phyloP scores from a whole-genome alignment of 2,888 invertebrate species.

The Conus canariensis region DNA sequence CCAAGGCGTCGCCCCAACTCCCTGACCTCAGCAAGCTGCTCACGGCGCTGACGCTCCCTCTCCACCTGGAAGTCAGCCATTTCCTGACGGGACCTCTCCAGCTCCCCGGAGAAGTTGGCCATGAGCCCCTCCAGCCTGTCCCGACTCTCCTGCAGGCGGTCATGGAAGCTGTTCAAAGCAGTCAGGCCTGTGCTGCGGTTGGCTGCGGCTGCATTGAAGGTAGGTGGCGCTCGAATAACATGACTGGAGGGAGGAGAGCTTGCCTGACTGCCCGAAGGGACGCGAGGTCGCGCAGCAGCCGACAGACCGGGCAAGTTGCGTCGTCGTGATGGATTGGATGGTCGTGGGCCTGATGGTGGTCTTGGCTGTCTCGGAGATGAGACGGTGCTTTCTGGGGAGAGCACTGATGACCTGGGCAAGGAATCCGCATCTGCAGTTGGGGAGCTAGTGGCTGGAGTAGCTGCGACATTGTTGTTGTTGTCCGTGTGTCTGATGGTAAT shows the following conservation, averaged over 20 bases:
- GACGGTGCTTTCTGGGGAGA: slow-evolving; percentile 37
- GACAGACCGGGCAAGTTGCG: slow-evolving; percentile 62
- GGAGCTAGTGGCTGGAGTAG: slow-evolving; percentile 36
- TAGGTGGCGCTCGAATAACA: slow-evolving; percentile 48
- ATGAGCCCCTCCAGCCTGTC: slow-evolving; percentile 66
- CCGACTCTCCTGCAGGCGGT: slow-evolving; percentile 68
- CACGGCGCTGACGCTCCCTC: slow-evolving; percentile 65
- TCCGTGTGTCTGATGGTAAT: slow-evolving; percentile 47
- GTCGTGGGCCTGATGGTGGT: slow-evolving; percentile 56
- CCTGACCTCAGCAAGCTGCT: slow-evolving; percentile 70
- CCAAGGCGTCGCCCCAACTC: slow-evolving; percentile 69
- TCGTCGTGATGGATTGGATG: slow-evolving; percentile 43
- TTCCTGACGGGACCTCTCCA: slow-evolving; percentile 66
- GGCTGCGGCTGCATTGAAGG: slow-evolving; percentile 36
- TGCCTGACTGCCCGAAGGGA: background rate
- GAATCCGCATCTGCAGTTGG: background rate
- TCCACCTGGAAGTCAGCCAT: slow-evolving; percentile 65
- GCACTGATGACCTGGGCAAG: slow-evolving; percentile 31
- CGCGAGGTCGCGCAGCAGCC: background rate
- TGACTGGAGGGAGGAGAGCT: slow-evolving; percentile 23
- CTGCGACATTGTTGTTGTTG: slow-evolving; percentile 44
- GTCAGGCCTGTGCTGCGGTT: slow-evolving; percentile 22
- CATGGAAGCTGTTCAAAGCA: slow-evolving; percentile 58
- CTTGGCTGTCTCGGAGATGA: slow-evolving; percentile 50
- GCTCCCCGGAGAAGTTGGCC: slow-evolving; percentile 66